Percentiles rank a stretch among this genome's conserved stretches.
Conservation (phyloP, 2,888 invertebrate genomes). For the Julus scanicus region DNA sequence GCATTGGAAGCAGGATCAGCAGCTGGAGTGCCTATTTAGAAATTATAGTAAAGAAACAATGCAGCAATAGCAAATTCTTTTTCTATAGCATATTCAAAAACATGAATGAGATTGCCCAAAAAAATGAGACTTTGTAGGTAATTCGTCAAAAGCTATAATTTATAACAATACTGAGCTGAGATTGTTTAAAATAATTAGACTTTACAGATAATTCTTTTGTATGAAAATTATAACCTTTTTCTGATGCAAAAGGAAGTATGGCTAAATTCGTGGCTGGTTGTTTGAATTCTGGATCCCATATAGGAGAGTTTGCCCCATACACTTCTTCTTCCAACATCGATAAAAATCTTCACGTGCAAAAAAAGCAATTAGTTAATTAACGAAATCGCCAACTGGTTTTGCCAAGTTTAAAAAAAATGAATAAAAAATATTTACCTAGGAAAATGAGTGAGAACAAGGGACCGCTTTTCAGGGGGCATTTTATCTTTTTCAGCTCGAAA, state of each 20-base stretch:
- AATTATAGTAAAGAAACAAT: not conserved
- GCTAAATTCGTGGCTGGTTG: constrained; percentile 69
- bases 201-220: too few species aligned
- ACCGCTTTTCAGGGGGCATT: constrained; percentile 86
- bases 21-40: constrained; percentile 48
- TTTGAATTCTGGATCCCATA: constrained; percentile 93
- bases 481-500: constrained; percentile 89
- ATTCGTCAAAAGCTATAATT: too few species aligned
- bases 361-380: constrained; percentile 53
- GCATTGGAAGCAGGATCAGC: constrained; percentile 67
- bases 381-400: not conserved
- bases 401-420: not conserved
- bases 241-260: constrained; percentile 49
- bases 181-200: too few species aligned
- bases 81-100: too few species aligned
- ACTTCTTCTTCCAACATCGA: constrained; percentile 89
- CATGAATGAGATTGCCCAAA: too few species aligned
- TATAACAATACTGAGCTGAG: too few species aligned
- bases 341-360: constrained; percentile 75
- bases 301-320: constrained; percentile 84
- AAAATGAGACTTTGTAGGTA: too few species aligned
- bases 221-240: constrained; percentile 56
- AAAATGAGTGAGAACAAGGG: constrained; percentile 86
- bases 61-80: not conserved
- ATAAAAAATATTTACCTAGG: constrained; percentile 71